Conservation (phyloP, 2,797 vertebrate genomes). For the Aphelocoma californica region DNA sequence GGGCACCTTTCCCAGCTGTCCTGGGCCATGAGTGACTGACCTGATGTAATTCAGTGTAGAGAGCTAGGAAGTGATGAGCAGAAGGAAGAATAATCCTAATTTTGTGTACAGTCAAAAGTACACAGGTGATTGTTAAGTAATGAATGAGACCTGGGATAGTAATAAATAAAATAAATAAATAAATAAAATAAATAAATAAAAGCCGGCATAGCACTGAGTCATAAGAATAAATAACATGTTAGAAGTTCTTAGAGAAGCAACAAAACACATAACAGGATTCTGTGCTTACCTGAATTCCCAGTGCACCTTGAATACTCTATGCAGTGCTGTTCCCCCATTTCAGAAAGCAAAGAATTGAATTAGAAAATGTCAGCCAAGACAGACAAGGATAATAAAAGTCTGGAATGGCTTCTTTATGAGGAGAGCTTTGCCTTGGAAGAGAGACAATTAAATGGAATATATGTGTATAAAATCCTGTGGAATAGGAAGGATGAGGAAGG, state of each 20-base stretch:
- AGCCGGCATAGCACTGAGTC: not conserved
- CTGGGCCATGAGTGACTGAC: not conserved
- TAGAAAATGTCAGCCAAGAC: not conserved
- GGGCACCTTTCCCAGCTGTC: not conserved
- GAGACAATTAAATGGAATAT: not conserved
- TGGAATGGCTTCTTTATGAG: not conserved
- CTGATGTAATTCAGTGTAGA: not conserved
- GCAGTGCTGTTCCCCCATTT: not conserved
- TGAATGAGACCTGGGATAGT: not conserved
- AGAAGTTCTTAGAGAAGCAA: not conserved
- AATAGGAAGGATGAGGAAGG: not conserved
- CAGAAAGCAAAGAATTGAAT: not conserved
- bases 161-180: no score
- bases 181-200: not conserved
- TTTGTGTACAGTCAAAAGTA: not conserved
- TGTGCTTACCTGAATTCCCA: not conserved
- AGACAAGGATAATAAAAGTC: not conserved
- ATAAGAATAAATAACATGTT: not conserved
- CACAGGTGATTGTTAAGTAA: not conserved
- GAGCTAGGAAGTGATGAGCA: not conserved
- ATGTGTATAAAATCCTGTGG: not conserved
- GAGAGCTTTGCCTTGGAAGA: not conserved
- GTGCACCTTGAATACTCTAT: not conserved
- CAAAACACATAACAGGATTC: not conserved
- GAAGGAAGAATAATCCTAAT: not conserved